Evolutionary conservation across 2,797 vertebrate genomes (phyloP).

Genomic region (Pangasius krempfi): DNA sequence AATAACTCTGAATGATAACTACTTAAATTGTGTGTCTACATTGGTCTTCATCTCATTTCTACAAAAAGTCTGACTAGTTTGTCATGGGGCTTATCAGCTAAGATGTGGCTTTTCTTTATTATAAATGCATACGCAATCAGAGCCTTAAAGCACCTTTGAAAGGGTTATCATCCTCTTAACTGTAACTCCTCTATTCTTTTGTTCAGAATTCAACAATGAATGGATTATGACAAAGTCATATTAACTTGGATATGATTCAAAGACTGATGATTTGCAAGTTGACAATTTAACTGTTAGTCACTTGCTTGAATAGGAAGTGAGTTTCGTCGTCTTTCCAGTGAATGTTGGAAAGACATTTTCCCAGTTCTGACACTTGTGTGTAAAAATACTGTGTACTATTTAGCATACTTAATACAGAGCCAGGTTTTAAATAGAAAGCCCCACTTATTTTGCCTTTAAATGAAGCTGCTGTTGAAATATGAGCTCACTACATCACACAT

Average conservation of each 20-base stretch:
- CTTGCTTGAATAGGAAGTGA: not conserved
- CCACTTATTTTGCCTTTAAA: slow-evolving; percentile 18
- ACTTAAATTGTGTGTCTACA: slow-evolving; percentile 19
- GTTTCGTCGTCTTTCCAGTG: not conserved
- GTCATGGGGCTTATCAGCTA: not conserved
- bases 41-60: slow-evolving; percentile 1
- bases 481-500: not conserved
- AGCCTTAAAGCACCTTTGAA: not conserved
- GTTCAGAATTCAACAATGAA: not conserved
- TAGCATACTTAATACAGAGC: not conserved
- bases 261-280: not conserved
- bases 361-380: not conserved
- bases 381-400: not conserved
- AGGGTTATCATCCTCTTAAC: not conserved
- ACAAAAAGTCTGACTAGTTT: not conserved
- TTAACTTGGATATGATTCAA: not conserved
- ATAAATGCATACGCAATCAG: not conserved
- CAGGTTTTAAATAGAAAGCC: slow-evolving; percentile 11
- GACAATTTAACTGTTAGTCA: not conserved
- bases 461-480: not conserved
- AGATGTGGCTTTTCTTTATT: not conserved
- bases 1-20: slow-evolving; percentile 31
- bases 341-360: not conserved
- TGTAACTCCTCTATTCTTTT: not conserved
- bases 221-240: not conserved